Percentiles rank a stretch among this genome's conserved stretches.
Evolutionary conservation across 2,797 vertebrate species (phyloP).

Genomic region (Furcifer pardalis): DNA sequence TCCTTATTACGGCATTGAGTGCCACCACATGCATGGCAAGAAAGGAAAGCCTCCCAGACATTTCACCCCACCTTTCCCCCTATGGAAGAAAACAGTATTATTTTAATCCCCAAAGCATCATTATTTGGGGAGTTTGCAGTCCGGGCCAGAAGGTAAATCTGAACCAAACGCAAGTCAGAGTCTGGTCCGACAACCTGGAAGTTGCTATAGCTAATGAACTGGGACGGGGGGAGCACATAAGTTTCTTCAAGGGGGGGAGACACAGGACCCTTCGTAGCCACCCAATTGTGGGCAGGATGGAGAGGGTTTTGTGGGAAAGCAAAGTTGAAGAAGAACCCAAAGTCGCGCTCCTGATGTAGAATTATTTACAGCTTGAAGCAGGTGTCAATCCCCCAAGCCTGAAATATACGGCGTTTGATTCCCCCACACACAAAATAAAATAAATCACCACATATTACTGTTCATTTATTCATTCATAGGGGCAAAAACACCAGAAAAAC

Average conservation of each 20-base stretch:
- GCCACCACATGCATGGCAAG: conserved; percentile 12
- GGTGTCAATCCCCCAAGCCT: conserved; percentile 65
- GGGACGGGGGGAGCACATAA: no score
- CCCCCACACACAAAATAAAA: no score
- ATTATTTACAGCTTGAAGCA: conserved; percentile 40
- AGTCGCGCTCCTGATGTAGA: not conserved
- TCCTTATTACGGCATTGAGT: not conserved
- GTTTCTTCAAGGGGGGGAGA: not conserved
- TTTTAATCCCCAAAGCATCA: conserved; percentile 9
- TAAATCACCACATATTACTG: no score
- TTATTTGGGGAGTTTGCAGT: conserved; percentile 46
- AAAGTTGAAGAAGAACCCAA: conserved; percentile 6
- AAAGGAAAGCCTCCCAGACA: conserved; percentile 24
- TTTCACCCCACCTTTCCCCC: not conserved
- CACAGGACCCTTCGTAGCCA: not conserved
- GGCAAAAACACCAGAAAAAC: no score
- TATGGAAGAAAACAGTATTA: conserved; percentile 28
- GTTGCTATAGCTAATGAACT: no score
- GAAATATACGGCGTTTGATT: not conserved
- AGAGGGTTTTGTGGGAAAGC: no score
- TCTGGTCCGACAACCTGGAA: conserved; percentile 32
- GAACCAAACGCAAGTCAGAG: conserved; percentile 45
- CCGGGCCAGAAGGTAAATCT: conserved; percentile 51
- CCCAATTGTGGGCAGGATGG: not conserved
- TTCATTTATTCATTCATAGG: no score